phyloP scores from a whole-genome alignment of 2,888 invertebrate species.

The Branchellion lobata region DNA sequence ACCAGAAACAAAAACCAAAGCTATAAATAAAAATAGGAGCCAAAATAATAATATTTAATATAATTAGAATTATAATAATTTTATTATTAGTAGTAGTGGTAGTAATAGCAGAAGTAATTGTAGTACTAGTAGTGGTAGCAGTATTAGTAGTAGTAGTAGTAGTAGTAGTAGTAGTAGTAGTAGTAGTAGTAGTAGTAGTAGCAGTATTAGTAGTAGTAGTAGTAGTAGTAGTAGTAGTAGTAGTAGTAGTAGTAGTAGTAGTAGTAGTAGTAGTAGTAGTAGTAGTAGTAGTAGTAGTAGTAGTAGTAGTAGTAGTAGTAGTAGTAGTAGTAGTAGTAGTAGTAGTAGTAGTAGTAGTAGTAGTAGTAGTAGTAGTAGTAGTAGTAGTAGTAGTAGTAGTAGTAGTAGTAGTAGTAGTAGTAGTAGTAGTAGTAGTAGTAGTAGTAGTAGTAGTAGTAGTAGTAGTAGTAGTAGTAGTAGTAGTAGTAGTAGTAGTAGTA shows the following conservation, averaged over 20 bases:
- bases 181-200: conserved; percentile 17
- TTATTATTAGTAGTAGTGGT: neutral
- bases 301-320: neutral
- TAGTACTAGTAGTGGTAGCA: conserved; percentile 3
- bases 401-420: conserved; percentile 1
- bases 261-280: conserved; percentile 23
- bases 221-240: conserved; percentile 25
- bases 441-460: conserved; percentile 3
- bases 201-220: conserved; percentile 25
- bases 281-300: conserved; percentile 25
- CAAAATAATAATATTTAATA: no score
- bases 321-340: no score
- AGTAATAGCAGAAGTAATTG: neutral
- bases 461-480: neutral
- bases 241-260: conserved; percentile 20
- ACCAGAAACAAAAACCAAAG: no score
- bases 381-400: conserved; percentile 1
- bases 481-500: conserved; percentile 5
- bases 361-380: no score
- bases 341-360: no score
- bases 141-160: neutral
- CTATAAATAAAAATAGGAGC: no score
- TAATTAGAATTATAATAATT: no score
- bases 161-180: conserved; percentile 3
- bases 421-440: conserved; percentile 5